Evolutionary conservation across 2,888 invertebrate genomes (phyloP).

Genomic region (Sarcophaga carnaria): DNA sequence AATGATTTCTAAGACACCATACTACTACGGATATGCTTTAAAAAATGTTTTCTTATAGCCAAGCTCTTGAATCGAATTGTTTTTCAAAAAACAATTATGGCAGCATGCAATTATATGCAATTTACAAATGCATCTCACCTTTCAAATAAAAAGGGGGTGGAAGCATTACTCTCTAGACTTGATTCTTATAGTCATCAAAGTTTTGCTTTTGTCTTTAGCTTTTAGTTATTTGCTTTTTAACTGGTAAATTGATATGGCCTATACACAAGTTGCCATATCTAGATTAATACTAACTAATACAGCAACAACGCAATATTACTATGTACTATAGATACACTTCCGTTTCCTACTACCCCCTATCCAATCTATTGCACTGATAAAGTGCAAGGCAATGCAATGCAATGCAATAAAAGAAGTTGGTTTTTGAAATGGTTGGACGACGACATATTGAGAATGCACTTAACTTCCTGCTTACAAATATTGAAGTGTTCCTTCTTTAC

Average conservation of each 20-base stretch:
- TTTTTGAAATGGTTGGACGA: slow-evolving; percentile 37
- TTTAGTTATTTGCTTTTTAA: slow-evolving; percentile 61
- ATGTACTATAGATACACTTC: slow-evolving; percentile 46
- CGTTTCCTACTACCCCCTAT: slow-evolving; percentile 39
- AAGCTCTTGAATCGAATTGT: slow-evolving; percentile 40
- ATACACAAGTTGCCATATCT: slow-evolving; percentile 22
- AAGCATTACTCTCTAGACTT: background rate
- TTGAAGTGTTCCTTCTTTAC: slow-evolving; percentile 58
- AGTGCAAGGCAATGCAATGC: slow-evolving; percentile 16
- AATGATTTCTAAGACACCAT: background rate
- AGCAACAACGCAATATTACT: background rate
- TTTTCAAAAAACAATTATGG: slow-evolving; percentile 42
- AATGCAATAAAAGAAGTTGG: slow-evolving; percentile 58
- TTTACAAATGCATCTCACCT: slow-evolving; percentile 69
- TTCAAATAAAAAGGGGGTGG: slow-evolving; percentile 64
- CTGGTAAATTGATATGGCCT: slow-evolving; percentile 58
- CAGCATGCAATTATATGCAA: slow-evolving; percentile 46
- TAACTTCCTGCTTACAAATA: slow-evolving; percentile 75
- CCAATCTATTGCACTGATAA: background rate
- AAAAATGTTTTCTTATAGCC: background rate
- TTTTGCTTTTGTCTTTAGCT: slow-evolving; percentile 54
- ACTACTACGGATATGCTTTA: background rate
- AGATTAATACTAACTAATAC: background rate
- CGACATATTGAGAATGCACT: slow-evolving; percentile 74
- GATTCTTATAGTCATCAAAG: background rate